These are phyloP conservation scores for Alviniconcha marisindica DNA, from an alignment of 1,140 invertebrate species.

Conservation along the genomic window DNA sequence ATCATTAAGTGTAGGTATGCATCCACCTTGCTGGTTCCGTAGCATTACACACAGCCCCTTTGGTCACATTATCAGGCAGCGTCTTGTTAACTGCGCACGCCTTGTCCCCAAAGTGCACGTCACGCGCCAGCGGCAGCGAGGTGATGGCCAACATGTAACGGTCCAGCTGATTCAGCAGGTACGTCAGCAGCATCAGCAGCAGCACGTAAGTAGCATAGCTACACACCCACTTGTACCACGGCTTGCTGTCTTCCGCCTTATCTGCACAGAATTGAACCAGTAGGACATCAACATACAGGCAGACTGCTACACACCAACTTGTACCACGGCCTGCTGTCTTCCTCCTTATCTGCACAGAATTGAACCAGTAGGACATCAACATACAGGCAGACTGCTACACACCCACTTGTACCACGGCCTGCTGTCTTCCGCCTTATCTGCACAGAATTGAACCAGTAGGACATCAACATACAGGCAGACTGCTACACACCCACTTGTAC, in stretches of 20 bases:
- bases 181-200: constrained; percentile 71
- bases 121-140: constrained; percentile 74
- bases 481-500: not conserved
- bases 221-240: constrained; percentile 47
- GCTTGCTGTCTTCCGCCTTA: not conserved
- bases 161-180: constrained; percentile 77
- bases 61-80: constrained; percentile 35
- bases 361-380: not conserved
- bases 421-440: too few relatives aligned
- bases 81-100: constrained; percentile 85
- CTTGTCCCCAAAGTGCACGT: constrained; percentile 90
- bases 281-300: not conserved
- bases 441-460: too few relatives aligned
- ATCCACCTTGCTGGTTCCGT: not conserved
- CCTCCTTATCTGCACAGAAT: not conserved
- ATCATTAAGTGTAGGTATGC: too few relatives aligned
- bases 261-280: not conserved
- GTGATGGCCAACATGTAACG: constrained; percentile 75
- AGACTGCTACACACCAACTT: not conserved
- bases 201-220: constrained; percentile 74
- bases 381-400: not conserved
- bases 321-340: not conserved
- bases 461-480: not conserved
- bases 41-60: constrained; percentile 2
- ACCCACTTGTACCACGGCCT: not conserved